A percentile compares a stretch with the other conserved stretches of the same genome.
Conservation (phyloP, 2,797 vertebrate species). For the Austrolebias charrua region DNA sequence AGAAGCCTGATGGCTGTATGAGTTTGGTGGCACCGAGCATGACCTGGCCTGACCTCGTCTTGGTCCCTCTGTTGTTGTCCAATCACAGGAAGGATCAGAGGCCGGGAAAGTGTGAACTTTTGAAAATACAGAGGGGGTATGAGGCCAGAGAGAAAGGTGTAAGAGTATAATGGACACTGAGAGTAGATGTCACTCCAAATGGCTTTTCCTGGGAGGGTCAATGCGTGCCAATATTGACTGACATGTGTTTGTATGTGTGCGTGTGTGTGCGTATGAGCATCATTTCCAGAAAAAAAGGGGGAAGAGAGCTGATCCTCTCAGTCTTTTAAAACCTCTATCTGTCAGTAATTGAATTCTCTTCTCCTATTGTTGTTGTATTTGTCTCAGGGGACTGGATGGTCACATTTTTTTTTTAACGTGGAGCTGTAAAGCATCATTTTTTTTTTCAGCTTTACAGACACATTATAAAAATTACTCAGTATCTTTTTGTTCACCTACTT, state of each 20-base stretch:
- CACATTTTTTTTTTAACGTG: constrained; percentile 38
- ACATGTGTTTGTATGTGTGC: constrained; percentile 16
- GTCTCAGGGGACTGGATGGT: constrained; percentile 59
- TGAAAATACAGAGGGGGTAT: constrained; percentile 36
- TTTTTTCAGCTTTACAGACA: constrained; percentile 10
- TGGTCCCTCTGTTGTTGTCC: constrained; percentile 60
- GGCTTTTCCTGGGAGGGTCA: constrained; percentile 66
- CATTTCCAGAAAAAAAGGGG: constrained; percentile 47
- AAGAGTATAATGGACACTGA: constrained; percentile 57
- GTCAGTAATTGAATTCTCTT: constrained; percentile 73
- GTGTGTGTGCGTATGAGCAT: constrained; percentile 25
- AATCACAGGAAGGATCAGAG: constrained; percentile 64
- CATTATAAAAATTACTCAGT: constrained; percentile 11
- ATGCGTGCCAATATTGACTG: constrained; percentile 64
- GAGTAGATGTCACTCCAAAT: constrained; percentile 69
- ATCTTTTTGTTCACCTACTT: constrained; percentile 5
- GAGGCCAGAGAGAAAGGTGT: constrained; percentile 50
- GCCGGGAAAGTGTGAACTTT: constrained; percentile 44
- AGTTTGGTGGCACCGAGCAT: constrained; percentile 35
- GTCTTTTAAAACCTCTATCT: constrained; percentile 65
- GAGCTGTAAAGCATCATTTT: constrained; percentile 12
- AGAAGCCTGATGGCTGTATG: constrained; percentile 32
- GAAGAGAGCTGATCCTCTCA: constrained; percentile 61
- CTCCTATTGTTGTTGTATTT: constrained; percentile 64
- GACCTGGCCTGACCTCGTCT: constrained; percentile 36